Base-by-base conservation (phyloP, 1,140 invertebrate species). In the Hyphantria cunea region DNA sequence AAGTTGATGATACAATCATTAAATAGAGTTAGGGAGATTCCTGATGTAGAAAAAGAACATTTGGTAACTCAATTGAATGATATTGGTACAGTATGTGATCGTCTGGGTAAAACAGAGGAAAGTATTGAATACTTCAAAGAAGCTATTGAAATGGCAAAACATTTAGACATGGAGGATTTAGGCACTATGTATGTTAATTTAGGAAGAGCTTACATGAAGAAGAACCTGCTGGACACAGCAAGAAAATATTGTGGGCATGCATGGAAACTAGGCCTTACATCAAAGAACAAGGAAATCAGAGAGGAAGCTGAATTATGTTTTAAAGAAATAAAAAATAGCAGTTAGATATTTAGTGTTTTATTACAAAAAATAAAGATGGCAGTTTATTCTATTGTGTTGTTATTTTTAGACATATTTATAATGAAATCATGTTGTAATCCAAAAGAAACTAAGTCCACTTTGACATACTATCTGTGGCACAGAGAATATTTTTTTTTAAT, bases 41-140 rank as follows among this genome's bases (percentile, higher is more conserved):
- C 95, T 80, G 96, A 96, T 6, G 78, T 93, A 62, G 83, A 93
- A 7, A 93, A 94, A 72, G 93, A 95, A 71, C 95, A 97, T 80
- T 94, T 93, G 64, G 93, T 97, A 13, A 89, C 96, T 15, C 91
- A 98, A 39, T 83, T 98, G 6, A 98, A 98, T 92, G 96, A 98
- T 84, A 92, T 98, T 58, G 97, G 95, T 37, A 95, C 95, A 45
- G 92, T 96, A 9, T 94, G 93, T 94, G 93, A 89, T 71, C 93
- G 74, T 91, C 90, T 91, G 90, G 94, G 91, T 64, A 93, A 96
- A 64, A 91, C 94, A 64, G 92, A 94, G 44, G 91, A 93, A 65
- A 96, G 97, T 32, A 93, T 96, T 70, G 74, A 91, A 31, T 95
- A 94, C 80, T 92, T 98, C 42, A 91, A 93, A 67, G 88, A 94